Evolutionary conservation across 2,888 invertebrate genomes (phyloP).

Genomic region (Gonocerus acuteangulatus): DNA sequence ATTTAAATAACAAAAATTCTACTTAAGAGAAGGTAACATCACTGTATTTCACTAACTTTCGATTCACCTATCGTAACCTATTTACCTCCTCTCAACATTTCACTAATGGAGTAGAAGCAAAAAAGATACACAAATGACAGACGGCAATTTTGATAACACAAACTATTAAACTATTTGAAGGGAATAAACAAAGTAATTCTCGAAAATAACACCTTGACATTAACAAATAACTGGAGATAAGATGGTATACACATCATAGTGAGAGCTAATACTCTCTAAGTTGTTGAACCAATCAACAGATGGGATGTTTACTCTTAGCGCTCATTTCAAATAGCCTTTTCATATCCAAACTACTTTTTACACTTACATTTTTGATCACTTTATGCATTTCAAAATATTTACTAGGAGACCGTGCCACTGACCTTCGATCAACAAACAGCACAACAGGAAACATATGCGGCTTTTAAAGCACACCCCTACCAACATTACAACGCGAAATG

Average conservation of each 20-base stretch:
- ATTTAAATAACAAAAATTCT: not conserved
- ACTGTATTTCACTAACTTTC: constrained; percentile 18
- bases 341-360: not conserved
- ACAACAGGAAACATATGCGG: constrained; percentile 40
- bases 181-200: too few species aligned
- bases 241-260: constrained; percentile 17
- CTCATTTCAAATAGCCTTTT: not conserved
- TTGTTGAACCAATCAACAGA: not conserved
- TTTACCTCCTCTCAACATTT: constrained; percentile 11
- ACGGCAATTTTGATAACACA: too few species aligned
- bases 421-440: constrained; percentile 42
- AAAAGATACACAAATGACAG: too few species aligned
- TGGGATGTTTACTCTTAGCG: not conserved
- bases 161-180: too few species aligned
- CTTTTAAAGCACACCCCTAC: constrained; percentile 32
- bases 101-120: too few species aligned
- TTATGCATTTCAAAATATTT: constrained; percentile 39
- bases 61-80: constrained; percentile 13
- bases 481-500: constrained; percentile 29
- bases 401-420: constrained; percentile 41
- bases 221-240: constrained; percentile 13
- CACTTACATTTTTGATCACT: constrained; percentile 33
- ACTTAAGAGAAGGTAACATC: not conserved
- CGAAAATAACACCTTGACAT: constrained; percentile 6
- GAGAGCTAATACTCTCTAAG: constrained; percentile 1